Evolutionary conservation across 1,140 invertebrate genomes (phyloP).

Genomic region (Lamellibrachia luymesi): DNA sequence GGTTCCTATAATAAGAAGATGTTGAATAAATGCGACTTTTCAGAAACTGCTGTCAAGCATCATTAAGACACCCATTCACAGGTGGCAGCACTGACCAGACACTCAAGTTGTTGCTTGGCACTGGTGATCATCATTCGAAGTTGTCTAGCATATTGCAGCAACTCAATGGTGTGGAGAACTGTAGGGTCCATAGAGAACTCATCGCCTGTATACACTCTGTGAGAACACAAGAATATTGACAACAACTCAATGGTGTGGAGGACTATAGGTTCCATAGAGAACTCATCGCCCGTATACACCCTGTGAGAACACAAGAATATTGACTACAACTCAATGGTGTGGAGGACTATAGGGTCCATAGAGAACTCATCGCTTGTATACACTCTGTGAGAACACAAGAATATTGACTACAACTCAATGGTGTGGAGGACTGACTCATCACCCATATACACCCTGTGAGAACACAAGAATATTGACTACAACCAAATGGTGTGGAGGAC

Average conservation of each 20-base stretch:
- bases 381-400: neutral
- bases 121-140: conserved; percentile 6
- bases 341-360: neutral
- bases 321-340: conserved; percentile 6
- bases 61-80: neutral
- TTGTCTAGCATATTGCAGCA: conserved; percentile 7
- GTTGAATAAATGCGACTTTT: no score
- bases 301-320: neutral
- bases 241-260: no score
- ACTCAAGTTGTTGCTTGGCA: neutral
- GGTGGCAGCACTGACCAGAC: neutral
- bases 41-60: no score
- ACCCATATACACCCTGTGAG: no score
- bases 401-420: no score
- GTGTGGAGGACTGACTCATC: no score
- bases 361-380: neutral
- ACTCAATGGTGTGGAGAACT: conserved; percentile 6
- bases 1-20: no score
- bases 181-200: conserved; percentile 6
- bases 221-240: neutral
- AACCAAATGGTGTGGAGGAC: conserved; percentile 9
- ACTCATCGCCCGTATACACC: no score
- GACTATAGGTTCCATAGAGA: no score
- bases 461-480: neutral
- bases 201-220: neutral